Evolutionary conservation across 2,888 invertebrate genomes (phyloP).

Genomic region (Chrysopilus asiliformis): DNA sequence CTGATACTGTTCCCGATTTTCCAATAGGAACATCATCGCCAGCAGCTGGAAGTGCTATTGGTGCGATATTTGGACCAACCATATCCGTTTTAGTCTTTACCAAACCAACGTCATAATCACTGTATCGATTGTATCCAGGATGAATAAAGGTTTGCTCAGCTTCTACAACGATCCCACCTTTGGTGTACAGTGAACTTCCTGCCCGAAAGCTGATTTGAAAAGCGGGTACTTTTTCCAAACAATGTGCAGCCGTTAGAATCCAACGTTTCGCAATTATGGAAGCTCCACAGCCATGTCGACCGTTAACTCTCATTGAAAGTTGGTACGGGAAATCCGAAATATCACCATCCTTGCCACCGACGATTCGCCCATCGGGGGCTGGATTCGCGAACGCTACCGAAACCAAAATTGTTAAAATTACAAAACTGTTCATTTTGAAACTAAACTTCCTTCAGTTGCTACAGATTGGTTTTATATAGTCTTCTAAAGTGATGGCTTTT

Average conservation of each 20-base stretch:
- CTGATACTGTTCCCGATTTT: neutral
- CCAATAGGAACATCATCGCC: neutral
- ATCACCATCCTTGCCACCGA: neutral
- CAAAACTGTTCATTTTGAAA: neutral
- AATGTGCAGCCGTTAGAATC: conserved; percentile 15
- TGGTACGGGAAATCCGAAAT: neutral
- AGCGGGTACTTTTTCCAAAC: conserved; percentile 8
- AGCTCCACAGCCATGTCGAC: conserved; percentile 13
- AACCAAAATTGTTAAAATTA: neutral
- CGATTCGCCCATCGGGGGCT: neutral
- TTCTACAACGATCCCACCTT: neutral
- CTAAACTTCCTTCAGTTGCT: neutral
- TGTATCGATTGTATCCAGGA: too few relatives aligned
- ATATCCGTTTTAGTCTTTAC: neutral
- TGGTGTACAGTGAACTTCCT: neutral
- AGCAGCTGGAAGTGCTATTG: neutral
- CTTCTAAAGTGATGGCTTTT: too few relatives aligned
- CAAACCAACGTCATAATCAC: neutral
- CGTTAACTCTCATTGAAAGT: conserved; percentile 11
- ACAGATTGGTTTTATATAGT: neutral
- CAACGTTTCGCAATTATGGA: conserved; percentile 9
- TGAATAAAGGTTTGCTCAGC: neutral
- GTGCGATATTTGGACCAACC: neutral
- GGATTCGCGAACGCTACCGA: neutral
- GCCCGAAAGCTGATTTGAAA: neutral